Base-by-base conservation (phyloP, 2,888 invertebrate genomes). In the Eudasyphora cyanicolor region DNA sequence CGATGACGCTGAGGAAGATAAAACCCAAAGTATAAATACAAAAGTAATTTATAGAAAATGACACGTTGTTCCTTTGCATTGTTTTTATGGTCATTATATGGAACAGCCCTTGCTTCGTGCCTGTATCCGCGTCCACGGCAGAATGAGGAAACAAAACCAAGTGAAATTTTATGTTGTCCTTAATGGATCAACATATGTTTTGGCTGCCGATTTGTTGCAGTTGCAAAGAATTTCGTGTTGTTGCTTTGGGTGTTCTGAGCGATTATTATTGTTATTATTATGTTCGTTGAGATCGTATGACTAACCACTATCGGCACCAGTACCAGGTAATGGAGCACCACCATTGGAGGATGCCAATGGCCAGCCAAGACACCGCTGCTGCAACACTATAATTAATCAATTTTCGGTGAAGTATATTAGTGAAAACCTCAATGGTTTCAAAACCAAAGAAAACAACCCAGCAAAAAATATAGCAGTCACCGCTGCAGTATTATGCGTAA, bases 21-120 rank as follows among this genome's bases (percentile, higher is more conserved):
- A 64, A 32, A 21, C 74, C 74, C 38, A 84, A 86, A 87, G 87
- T 86, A 86, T 89, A 88, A 88, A 86, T 88, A 67, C 78, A 71
- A 57, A 57, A 57, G 32, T 77, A 80, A 79, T 80, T 80, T 85
- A 82, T 82, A 35, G 81, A 81, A 60, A 76, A 75, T 74, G 74
- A 80, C 83, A 83, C 80, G 77, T 80, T 83, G 80, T 74, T 6
- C n/a, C 70, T 70, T 80, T 79, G 76, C 76, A 14, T 70, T 71
- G 71, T 76, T 85, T 79, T 78, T 79, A 89, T 88, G 88, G 88
- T 87, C 82, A 86, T 85, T 85, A 87, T 88, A 87, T 29, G 69
- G 27, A 73, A 45, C 42, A 17, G 6, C 57, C 7, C 10, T 19
- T n/a, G 14, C 6, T 45, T 35, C 7, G 1, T 51, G 62, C 19